Conservation (phyloP, 2,113 vertebrate species). For the Xiphophorus hellerii region DNA sequence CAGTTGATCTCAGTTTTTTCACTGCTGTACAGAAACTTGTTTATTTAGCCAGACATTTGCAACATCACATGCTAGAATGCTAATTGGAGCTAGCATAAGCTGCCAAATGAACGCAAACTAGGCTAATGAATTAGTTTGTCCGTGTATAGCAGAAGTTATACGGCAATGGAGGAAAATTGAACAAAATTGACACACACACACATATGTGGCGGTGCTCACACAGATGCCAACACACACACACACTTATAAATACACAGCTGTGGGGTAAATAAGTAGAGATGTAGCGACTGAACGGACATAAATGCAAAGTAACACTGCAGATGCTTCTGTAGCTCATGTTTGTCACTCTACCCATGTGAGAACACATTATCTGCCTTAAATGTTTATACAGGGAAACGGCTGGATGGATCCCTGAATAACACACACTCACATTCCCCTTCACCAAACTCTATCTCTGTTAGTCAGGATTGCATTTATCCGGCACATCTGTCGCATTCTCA, state of each 20-base stretch:
- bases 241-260: slow-evolving; percentile 13
- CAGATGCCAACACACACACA: slow-evolving; percentile 27
- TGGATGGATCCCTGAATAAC: not conserved
- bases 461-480: slow-evolving; percentile 35
- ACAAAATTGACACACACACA: slow-evolving; percentile 33
- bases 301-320: slow-evolving; percentile 7
- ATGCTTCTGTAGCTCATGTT: slow-evolving; percentile 22
- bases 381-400: slow-evolving; percentile 12
- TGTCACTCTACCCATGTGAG: slow-evolving; percentile 22
- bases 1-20: slow-evolving; percentile 10
- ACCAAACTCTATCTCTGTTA: slow-evolving; percentile 32
- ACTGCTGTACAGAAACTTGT: slow-evolving; percentile 30
- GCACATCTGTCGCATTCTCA: slow-evolving; percentile 67
- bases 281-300: slow-evolving; percentile 2
- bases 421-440: not conserved
- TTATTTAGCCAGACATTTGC: slow-evolving; percentile 51
- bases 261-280: slow-evolving; percentile 19
- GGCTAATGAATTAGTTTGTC: slow-evolving; percentile 65
- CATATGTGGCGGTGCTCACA: slow-evolving; percentile 26
- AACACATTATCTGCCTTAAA: slow-evolving; percentile 31
- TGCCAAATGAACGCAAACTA: slow-evolving; percentile 72
- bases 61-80: slow-evolving; percentile 46
- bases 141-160: slow-evolving; percentile 36
- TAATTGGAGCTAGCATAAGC: slow-evolving; percentile 72
- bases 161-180: slow-evolving; percentile 18